Conservation (phyloP, 2,888 invertebrate species). For the Acrocyrtus sp. region DNA sequence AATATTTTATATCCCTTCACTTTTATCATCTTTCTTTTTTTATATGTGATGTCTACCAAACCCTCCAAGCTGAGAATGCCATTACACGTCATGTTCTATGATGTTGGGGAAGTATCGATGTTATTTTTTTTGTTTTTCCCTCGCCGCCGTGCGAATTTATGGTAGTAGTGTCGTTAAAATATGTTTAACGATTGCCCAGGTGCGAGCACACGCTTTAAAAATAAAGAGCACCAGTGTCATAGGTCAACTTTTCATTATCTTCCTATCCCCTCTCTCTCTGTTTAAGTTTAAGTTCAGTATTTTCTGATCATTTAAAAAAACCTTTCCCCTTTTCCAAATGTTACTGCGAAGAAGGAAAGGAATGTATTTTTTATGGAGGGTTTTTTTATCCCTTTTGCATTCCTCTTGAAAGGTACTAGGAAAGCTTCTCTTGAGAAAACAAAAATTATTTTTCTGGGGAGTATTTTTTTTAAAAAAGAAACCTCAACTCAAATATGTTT, state of each 20-base stretch:
- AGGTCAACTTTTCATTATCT: slow-evolving; percentile 62
- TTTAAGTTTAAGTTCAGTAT: no score
- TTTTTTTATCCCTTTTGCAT: no score
- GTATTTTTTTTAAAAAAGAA: no score
- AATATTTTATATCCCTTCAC: no score
- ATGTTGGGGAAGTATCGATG: neutral
- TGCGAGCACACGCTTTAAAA: slow-evolving; percentile 62
- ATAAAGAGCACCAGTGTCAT: slow-evolving; percentile 60
- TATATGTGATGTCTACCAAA: no score
- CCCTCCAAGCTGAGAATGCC: neutral
- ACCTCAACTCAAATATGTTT: no score
- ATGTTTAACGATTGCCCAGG: slow-evolving; percentile 63
- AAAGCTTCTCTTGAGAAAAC: no score
- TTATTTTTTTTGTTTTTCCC: slow-evolving; percentile 4
- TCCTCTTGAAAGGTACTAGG: no score
- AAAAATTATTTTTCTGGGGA: no score
- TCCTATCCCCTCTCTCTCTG: slow-evolving; percentile 20
- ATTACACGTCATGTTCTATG: slow-evolving; percentile 39
- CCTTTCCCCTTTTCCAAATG: neutral
- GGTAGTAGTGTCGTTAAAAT: slow-evolving; percentile 61
- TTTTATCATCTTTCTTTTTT: no score
- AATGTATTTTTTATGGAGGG: no score
- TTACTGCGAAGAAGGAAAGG: neutral
- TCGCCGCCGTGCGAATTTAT: slow-evolving; percentile 63
- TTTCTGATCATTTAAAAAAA: neutral